These are phyloP conservation scores for Neria commutata DNA, from an alignment of 2,888 invertebrate genomes.

Conservation along the genomic window DNA sequence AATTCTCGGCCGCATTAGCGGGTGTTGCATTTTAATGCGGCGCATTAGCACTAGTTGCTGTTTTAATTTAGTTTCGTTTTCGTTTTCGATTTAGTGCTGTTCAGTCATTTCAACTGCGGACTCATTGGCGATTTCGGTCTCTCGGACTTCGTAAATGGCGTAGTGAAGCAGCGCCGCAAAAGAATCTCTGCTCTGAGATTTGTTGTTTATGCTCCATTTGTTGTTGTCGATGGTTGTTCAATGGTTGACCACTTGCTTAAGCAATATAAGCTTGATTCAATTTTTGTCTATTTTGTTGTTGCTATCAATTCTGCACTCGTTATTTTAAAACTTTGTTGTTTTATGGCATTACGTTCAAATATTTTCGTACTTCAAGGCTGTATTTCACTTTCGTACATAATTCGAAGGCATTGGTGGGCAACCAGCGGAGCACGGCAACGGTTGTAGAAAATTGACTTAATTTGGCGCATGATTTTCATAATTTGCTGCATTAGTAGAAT, in stretches of 20 bases:
- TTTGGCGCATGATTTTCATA: constrained; percentile 19
- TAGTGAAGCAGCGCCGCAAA: background rate
- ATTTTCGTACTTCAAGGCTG: constrained; percentile 11
- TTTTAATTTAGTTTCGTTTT: background rate
- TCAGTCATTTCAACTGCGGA: constrained; percentile 18
- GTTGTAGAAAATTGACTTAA: constrained; percentile 6
- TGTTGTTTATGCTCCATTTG: background rate
- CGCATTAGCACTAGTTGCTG: background rate
- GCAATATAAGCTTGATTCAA: no score
- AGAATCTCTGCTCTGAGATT: background rate
- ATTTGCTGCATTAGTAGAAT: no score
- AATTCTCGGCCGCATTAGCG: constrained; percentile 45
- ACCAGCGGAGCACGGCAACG: no score
- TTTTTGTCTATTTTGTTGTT: background rate
- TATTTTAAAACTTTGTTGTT: constrained; percentile 2
- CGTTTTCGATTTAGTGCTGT: constrained; percentile 14
- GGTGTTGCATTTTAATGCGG: constrained; percentile 32
- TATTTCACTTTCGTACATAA: background rate
- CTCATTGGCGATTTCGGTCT: constrained; percentile 36
- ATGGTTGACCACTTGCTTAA: no score
- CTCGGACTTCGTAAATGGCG: background rate
- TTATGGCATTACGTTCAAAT: constrained; percentile 8
- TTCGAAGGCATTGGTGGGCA: background rate
- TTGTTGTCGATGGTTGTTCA: no score
- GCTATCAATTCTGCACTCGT: background rate